Evolutionary conservation across 2,888 invertebrate species (phyloP).

Genomic region (Toxonevra muliebris): DNA sequence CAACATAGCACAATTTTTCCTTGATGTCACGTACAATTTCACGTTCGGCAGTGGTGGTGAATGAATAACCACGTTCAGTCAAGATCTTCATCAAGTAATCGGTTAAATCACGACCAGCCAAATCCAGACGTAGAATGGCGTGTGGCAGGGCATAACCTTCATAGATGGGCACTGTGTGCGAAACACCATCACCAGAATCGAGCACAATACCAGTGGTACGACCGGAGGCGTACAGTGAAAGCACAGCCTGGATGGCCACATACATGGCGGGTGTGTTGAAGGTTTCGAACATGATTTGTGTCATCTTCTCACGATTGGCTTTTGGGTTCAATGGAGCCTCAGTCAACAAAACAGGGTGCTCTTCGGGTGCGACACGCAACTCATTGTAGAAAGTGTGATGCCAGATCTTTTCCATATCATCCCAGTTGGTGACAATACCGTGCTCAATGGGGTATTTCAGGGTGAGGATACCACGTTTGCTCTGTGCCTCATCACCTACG

Average conservation of each 20-base stretch:
- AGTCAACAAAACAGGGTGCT: slow-evolving; percentile 87
- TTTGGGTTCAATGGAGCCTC: slow-evolving; percentile 91
- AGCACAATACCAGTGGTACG: slow-evolving; percentile 97
- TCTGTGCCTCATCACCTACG: slow-evolving; percentile 87
- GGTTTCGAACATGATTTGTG: slow-evolving; percentile 93
- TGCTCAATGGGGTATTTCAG: slow-evolving; percentile 97
- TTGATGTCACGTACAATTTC: slow-evolving; percentile 97
- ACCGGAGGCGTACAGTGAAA: slow-evolving; percentile 93
- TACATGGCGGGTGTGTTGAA: slow-evolving; percentile 95
- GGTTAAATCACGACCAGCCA: slow-evolving; percentile 92
- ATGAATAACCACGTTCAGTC: slow-evolving; percentile 90
- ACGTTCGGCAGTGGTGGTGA: slow-evolving; percentile 91
- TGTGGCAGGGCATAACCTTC: slow-evolving; percentile 94
- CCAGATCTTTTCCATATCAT: slow-evolving; percentile 99
- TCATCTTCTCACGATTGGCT: slow-evolving; percentile 91
- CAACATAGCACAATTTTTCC: slow-evolving; percentile 92
- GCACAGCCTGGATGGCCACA: slow-evolving; percentile 93
- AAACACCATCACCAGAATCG: slow-evolving; percentile 96
- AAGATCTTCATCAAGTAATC: slow-evolving; percentile 96
- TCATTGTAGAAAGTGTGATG: slow-evolving; percentile 99
- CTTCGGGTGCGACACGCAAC: slow-evolving; percentile 93
- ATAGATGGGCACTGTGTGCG: slow-evolving; percentile 96
- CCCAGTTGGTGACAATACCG: slow-evolving; percentile 98
- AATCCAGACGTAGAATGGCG: slow-evolving; percentile 91
- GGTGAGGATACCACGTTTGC: slow-evolving; percentile 89